Percentiles rank a stretch among this genome's conserved stretches.
Evolutionary conservation across 2,113 vertebrate species (phyloP).

Genomic region (Campylomormyrus tamandua): DNA sequence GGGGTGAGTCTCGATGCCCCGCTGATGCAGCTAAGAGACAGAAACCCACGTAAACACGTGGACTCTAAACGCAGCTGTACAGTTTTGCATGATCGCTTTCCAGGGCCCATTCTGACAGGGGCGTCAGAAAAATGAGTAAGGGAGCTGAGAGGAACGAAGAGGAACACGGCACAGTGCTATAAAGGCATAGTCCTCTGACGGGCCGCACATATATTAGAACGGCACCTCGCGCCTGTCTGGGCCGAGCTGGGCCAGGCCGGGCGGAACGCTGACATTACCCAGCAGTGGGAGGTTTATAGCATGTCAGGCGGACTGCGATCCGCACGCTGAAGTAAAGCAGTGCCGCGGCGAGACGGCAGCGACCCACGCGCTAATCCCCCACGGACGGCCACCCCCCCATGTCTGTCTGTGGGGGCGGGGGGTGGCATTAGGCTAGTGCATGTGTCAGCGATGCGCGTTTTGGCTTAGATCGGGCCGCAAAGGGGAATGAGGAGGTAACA

Average conservation of each 20-base stretch:
- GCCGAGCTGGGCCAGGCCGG: constrained; percentile 16
- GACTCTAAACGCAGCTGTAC: constrained; percentile 50
- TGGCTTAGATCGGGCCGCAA: not conserved
- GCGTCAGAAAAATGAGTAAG: constrained; percentile 47
- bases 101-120: constrained; percentile 51
- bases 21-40: constrained; percentile 10
- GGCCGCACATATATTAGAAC: constrained; percentile 31
- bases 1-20: not conserved
- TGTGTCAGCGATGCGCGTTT: too few species aligned
- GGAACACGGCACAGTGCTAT: constrained; percentile 29
- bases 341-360: not conserved
- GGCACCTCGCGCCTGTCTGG: constrained; percentile 42
- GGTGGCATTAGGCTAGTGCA: not conserved
- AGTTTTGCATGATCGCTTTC: constrained; percentile 48
- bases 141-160: constrained; percentile 12
- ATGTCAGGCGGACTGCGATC: constrained; percentile 49
- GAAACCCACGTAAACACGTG: constrained; percentile 49
- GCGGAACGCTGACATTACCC: constrained; percentile 55
- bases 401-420: not conserved
- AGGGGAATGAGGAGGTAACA: not conserved
- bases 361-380: not conserved
- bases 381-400: not conserved
- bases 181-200: constrained; percentile 33
- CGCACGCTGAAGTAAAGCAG: constrained; percentile 18
- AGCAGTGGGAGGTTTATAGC: constrained; percentile 64